Evolutionary conservation across 2,797 vertebrate species (phyloP).

Genomic region (Malacoraja senta): DNA sequence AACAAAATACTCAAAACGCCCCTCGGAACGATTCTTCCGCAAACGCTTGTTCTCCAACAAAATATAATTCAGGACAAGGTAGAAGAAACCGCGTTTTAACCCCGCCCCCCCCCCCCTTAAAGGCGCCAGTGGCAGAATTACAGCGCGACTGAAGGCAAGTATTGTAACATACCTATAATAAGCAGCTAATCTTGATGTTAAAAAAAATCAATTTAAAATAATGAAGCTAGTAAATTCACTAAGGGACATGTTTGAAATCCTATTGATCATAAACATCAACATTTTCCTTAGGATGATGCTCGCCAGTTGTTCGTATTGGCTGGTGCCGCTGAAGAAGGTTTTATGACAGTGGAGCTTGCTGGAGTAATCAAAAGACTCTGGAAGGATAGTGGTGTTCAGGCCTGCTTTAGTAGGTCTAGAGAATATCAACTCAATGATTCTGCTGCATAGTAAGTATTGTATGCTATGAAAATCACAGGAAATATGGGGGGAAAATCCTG

Average conservation of each 20-base stretch:
- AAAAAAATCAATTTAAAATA: background rate
- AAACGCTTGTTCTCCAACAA: no score
- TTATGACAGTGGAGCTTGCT: slow-evolving; percentile 91
- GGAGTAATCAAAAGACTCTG: slow-evolving; percentile 93
- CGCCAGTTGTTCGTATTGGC: slow-evolving; percentile 91
- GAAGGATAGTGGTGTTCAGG: slow-evolving; percentile 90
- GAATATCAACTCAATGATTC: slow-evolving; percentile 98
- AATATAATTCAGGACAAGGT: no score
- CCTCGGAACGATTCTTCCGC: no score
- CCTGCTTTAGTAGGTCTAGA: slow-evolving; percentile 90
- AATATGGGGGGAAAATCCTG: background rate
- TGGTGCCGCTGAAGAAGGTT: slow-evolving; percentile 90
- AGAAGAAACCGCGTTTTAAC: no score
- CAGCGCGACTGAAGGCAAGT: no score
- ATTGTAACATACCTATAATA: no score
- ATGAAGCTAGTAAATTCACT: background rate
- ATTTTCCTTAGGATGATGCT: slow-evolving; percentile 76
- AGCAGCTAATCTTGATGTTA: background rate
- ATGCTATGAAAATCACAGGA: background rate
- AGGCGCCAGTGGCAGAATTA: no score
- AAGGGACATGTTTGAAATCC: background rate
- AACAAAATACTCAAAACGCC: no score
- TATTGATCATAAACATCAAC: background rate
- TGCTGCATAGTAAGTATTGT: slow-evolving; percentile 83
- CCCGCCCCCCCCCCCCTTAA: no score